Percentiles rank a stretch among this genome's conserved stretches.
Evolutionary conservation across 2,888 invertebrate genomes (phyloP).

Genomic region (Oscheius sp.): DNA sequence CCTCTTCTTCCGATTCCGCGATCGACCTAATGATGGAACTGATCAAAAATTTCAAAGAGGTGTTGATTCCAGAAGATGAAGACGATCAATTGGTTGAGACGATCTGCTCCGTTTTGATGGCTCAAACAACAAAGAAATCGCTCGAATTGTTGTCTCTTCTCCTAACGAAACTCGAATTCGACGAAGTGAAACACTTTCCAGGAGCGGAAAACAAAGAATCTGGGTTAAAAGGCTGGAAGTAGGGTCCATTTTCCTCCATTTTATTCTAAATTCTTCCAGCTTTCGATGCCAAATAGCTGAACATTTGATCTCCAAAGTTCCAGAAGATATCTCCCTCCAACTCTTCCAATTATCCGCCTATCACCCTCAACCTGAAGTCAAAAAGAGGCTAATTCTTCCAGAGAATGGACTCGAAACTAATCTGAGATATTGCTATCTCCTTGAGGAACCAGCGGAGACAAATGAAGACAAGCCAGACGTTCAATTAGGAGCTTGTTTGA

Average conservation of each 20-base stretch:
- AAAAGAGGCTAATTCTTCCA: not conserved
- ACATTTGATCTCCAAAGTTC: not conserved
- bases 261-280: not conserved
- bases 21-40: constrained; percentile 9
- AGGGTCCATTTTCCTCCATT: not conserved
- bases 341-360: constrained; percentile 18
- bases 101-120: not conserved
- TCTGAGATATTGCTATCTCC: not conserved
- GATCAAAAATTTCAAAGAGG: constrained; percentile 1
- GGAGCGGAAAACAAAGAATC: constrained; percentile 7
- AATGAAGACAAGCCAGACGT: not conserved
- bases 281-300: constrained; percentile 26
- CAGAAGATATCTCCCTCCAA: not conserved
- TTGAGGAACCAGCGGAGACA: not conserved
- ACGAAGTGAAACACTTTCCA: not conserved
- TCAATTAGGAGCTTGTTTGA: not conserved
- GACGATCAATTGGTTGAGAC: not conserved
- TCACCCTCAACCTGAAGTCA: not conserved
- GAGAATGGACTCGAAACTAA: not conserved
- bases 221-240: constrained; percentile 21
- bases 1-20: not conserved
- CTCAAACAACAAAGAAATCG: not conserved
- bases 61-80: constrained; percentile 1
- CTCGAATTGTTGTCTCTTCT: not conserved
- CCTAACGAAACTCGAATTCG: constrained; percentile 9